Evolutionary conservation across 2,113 vertebrate genomes (phyloP), one percentile per base, ranked within the genome.

Genomic region (Trinectes maculatus): DNA sequence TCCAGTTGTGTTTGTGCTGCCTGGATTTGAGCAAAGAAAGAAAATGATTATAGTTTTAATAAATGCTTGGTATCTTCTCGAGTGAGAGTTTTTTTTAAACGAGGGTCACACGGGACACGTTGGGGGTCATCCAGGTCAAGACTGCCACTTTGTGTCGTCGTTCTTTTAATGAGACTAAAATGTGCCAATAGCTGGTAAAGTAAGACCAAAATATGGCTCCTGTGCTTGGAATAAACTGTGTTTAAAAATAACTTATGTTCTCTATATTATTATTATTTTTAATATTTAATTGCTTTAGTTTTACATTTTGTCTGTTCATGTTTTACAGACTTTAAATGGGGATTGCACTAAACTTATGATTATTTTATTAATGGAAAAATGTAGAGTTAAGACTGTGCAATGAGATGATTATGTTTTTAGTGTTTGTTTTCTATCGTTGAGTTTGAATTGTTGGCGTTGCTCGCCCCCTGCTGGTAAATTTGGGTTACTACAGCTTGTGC

Each of bases 191-290:
- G 84, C 80, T 85, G 81, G 69, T 76, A 54, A 73, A 76, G 65
- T 80, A 77, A 90, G 87, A 89, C 77, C 89, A 90, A 89, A 88
- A 80, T 71, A 87, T 85, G 82, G 83, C 60, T 74, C 49, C 71
- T 90, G 75, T 84, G 85, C 79, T 86, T 91, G 76, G 67, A 92
- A 91, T 93, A 92, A 91, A 93, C 70, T 82, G 62, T 77, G 70
- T 80, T 89, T 8, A 86, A 86, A 82, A 74, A 72, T 47, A 75
- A 58, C 13, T 5, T 13, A 57, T 13, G 8, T 21, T 18, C 12
- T 49, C 28, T 22, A n/a, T 16, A 33, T 3, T 40, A 16, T 40
- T 40, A 13, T 62, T 53, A 1, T 49, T 49, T 19, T 33, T 52
- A 5, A 5, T 31, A 31, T 8, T 31, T 31, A 31, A 5, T 8